Evolutionary conservation across 2,888 invertebrate genomes (phyloP).

Genomic region (Argyra leucocephala): DNA sequence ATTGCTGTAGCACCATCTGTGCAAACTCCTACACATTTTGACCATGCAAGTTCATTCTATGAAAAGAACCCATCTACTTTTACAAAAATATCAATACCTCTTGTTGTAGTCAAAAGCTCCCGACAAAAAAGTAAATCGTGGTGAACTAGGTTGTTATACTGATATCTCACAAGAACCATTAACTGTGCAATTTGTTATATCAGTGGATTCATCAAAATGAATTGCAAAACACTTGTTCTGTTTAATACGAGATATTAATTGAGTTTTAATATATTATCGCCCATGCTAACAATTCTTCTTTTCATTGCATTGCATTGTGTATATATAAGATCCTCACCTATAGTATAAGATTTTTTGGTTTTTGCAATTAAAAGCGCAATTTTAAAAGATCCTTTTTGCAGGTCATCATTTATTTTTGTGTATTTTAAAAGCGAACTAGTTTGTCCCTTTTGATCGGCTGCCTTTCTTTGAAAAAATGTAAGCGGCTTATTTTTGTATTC

Average conservation of each 20-base stretch:
- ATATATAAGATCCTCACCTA: constrained; percentile 1
- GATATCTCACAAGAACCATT: constrained; percentile 11
- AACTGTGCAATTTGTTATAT: constrained; percentile 10
- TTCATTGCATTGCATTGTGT: no score
- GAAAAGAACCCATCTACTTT: constrained; percentile 7
- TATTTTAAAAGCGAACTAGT: constrained; percentile 2
- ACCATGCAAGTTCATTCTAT: constrained; percentile 15
- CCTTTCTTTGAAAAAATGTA: no score
- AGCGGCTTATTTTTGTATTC: constrained; percentile 7
- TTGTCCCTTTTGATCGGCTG: constrained; percentile 7
- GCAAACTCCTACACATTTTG: constrained; percentile 13
- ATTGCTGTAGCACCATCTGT: constrained; percentile 15
- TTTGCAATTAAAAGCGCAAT: constrained; percentile 2
- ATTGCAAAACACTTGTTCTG: background rate
- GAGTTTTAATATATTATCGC: no score
- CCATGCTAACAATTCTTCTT: no score
- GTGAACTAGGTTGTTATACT: constrained; percentile 8
- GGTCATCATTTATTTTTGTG: no score
- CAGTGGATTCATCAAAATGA: constrained; percentile 9
- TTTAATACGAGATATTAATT: no score
- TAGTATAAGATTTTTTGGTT: constrained; percentile 7
- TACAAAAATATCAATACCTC: constrained; percentile 11
- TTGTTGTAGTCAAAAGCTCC: constrained; percentile 7
- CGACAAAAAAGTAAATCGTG: constrained; percentile 12
- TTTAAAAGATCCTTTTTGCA: background rate